phyloP scores from a whole-genome alignment of 2,797 vertebrate species.

The Microctenopoma lineatum region DNA sequence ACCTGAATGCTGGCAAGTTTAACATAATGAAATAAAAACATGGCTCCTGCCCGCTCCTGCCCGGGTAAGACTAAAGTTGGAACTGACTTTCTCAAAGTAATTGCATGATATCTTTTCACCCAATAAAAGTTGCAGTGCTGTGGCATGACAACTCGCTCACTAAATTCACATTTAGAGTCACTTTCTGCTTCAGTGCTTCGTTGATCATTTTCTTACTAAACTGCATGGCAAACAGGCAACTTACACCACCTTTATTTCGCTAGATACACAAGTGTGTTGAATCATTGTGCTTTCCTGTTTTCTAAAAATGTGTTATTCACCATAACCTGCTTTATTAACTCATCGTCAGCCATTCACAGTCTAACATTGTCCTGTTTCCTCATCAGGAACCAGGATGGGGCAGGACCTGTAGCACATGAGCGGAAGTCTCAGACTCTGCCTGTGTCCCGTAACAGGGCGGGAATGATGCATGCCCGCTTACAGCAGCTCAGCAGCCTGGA shows the following conservation, averaged over 20 bases:
- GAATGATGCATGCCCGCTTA: conserved; percentile 99
- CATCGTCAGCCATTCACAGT: conserved; percentile 74
- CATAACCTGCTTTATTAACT: conserved; percentile 83
- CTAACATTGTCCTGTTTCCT: conserved; percentile 90
- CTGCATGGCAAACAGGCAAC: conserved; percentile 52
- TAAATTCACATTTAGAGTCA: conserved; percentile 14
- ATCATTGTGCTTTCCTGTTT: neutral
- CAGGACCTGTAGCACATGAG: conserved; percentile 96
- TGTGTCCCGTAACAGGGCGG: conserved; percentile 99
- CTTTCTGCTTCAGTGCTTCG: conserved; percentile 39
- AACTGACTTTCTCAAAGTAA: conserved; percentile 40
- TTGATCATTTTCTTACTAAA: conserved; percentile 9
- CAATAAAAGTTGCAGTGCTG: conserved; percentile 42
- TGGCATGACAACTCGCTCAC: conserved; percentile 23
- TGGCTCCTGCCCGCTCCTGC: conserved; percentile 93
- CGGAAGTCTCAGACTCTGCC: conserved; percentile 99
- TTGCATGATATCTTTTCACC: conserved; percentile 67
- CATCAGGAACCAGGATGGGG: conserved; percentile 98
- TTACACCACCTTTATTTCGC: conserved; percentile 3
- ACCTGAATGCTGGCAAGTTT: conserved; percentile 93
- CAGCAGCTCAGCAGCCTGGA: conserved; percentile 99
- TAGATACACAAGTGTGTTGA: neutral
- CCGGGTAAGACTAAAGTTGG: conserved; percentile 89
- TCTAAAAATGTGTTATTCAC: conserved; percentile 3
- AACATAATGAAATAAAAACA: conserved; percentile 85